Base-by-base conservation (phyloP, 2,888 invertebrate species). In the Galerucella nymphaeae region DNA sequence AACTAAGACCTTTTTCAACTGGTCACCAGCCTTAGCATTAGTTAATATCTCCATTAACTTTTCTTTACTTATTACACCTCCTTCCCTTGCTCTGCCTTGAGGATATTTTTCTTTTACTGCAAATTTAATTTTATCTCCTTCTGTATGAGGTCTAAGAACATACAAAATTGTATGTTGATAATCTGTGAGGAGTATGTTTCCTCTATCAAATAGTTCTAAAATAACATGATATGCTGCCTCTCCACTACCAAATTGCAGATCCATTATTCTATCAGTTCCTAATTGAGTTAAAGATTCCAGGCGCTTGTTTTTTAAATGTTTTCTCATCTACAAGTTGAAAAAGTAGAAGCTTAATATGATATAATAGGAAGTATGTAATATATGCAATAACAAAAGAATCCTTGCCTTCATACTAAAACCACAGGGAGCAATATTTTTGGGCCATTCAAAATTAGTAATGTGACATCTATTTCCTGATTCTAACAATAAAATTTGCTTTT, bases 371-470 rank as follows among this genome's bases (percentile, higher is more conserved):
- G 30, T 30, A 30, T 8, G 8, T 6, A 30, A 30, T 30, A 5
- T 30, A 59, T 50, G 13, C 42, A 53, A n/a, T 42, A 53, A 10
- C 16, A 18, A 45, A 48, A 61, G n/a, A 69, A 16, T 55, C 65
- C 65, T 72, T 73, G 94, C 94, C 90, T 99, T 99, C 99, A 99
- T 99, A 76, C 96, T 95, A 85, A 99, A 99, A 1, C 97, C 96
- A 0, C 97, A 97, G 0, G 96, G 98, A 8, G 94, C 95, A 55
- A 93, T 90, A 90, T 97, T 97, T 88, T 99, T 99, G 0, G 99
- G 98, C 99, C 99, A 99, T 84, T 99, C 98, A 87, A 96, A 99
- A 53, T 91, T 93, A 13, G 99, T 99, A 6, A 93, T 93, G 84
- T 99, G 99, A 74, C 99, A 93, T 73, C 98, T 89, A 79, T 92